Evolutionary conservation across 2,888 invertebrate genomes (phyloP).

Genomic region (Calameuta idolon): DNA sequence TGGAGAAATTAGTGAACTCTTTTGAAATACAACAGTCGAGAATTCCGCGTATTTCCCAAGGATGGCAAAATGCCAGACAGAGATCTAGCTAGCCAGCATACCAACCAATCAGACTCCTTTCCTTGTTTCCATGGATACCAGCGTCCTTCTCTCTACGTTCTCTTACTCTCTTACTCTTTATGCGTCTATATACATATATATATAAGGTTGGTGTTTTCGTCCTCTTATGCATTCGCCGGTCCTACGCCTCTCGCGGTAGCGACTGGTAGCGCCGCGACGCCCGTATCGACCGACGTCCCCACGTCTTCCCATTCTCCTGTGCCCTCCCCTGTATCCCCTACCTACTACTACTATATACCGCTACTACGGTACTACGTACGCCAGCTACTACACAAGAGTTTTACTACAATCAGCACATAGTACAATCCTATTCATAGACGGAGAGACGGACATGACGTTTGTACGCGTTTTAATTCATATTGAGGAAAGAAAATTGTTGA

Average conservation of each 20-base stretch:
- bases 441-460: background rate
- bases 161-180: background rate
- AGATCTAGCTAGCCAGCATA: background rate
- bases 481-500: background rate
- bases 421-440: slow-evolving; percentile 2
- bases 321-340: slow-evolving; percentile 25
- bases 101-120: background rate
- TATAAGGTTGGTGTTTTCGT: slow-evolving; percentile 4
- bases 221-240: slow-evolving; percentile 30
- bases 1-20: background rate
- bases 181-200: background rate
- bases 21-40: background rate
- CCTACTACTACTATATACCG: slow-evolving; percentile 9
- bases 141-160: slow-evolving; percentile 24
- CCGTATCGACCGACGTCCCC: slow-evolving; percentile 39
- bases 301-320: background rate
- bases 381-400: background rate
- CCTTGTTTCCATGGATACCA: slow-evolving; percentile 54
- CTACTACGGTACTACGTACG: slow-evolving; percentile 3
- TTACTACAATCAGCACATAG: slow-evolving; percentile 3
- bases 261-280: slow-evolving; percentile 33
- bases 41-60: background rate
- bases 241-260: slow-evolving; percentile 35
- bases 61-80: background rate
- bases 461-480: slow-evolving; percentile 6